phyloP scores from a whole-genome alignment of 1,140 invertebrate genomes.

The Batillaria attramentaria region DNA sequence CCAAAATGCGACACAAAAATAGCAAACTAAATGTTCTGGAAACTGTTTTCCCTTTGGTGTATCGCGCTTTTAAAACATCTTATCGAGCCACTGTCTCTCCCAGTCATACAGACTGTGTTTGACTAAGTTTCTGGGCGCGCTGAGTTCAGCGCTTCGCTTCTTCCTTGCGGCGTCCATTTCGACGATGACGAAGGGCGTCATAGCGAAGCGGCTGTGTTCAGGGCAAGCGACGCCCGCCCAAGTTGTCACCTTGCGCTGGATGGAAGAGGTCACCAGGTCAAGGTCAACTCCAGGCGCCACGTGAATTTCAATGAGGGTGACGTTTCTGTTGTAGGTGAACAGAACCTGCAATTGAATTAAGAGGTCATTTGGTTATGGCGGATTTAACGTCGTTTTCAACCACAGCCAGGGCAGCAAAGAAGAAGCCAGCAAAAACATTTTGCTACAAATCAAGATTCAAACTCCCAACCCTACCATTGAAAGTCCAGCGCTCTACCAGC shows the following conservation, averaged over 20 bases:
- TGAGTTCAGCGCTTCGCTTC: conserved; percentile 40
- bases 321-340: conserved; percentile 48
- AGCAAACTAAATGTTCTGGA: neutral
- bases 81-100: conserved; percentile 50
- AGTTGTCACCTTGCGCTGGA: conserved; percentile 46
- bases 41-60: neutral
- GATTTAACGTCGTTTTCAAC: neutral
- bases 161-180: conserved; percentile 18
- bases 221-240: conserved; percentile 46
- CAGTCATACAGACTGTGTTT: conserved; percentile 41
- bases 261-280: conserved; percentile 29
- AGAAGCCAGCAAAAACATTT: neutral
- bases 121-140: conserved; percentile 38
- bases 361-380: neutral
- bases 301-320: conserved; percentile 33
- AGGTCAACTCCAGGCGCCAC: conserved; percentile 26
- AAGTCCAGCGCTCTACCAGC: too few species aligned
- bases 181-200: conserved; percentile 39
- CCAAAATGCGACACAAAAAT: neutral
- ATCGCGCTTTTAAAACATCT: conserved; percentile 12
- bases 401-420: too few species aligned
- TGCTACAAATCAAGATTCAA: neutral
- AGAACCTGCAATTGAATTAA: conserved; percentile 45
- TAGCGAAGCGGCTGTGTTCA: conserved; percentile 37
- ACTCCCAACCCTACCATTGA: too few species aligned